Base-by-base conservation (phyloP, 1,140 invertebrate genomes). In the Calliopsis andreniformis region DNA sequence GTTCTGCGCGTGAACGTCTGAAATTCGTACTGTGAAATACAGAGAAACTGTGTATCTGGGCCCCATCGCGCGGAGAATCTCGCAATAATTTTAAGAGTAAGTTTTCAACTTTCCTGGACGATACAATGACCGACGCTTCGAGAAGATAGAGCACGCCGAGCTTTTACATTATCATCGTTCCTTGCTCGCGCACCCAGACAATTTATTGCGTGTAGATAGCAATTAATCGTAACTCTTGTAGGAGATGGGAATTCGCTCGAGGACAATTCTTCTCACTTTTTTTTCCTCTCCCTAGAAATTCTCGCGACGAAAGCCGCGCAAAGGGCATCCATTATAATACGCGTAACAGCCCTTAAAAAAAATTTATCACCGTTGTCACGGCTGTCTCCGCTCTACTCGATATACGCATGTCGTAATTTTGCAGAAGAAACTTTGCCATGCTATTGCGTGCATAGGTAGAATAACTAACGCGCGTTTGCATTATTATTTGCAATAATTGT, bases 41-140 rank as follows among this genome's bases (percentile, higher is more conserved):
- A 30, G 47, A 45, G 58, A 32, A 53, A 45, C 28, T 12, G 28
- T 49, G 51, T 82, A 69, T 51, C 66, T 76, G 32, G 39, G n/a
- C 42, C 66, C 42, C 62, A 45, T 43, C 61, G 62, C 80, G 55
- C 63, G 55, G 56, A 49, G 51, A 55, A 39, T 56, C 47, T 68
- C 55, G 64, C 55, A 68, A 78, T 83, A 83, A 76, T 83, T 79
- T 71, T 16, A 43, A 53, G 55, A 68, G 76, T 71, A 83, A 83
- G 66, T 83, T 83, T 66, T 83, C 76, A 83, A 83, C 70, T 71
- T 68, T 76, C 69, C 51, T 25, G 59, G n/a, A 25, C 80, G 76
- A 79, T 83, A 83, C 82, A 82, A 73, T 83, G 82, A 83, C 82
- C 77, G 55, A 73, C 42, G 55, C 62, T 79, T 76, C 61, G 47